Evolutionary conservation across 2,113 vertebrate genomes (phyloP), one percentile per base, ranked within the genome.

Genomic region (Apistogramma diplotaenia): DNA sequence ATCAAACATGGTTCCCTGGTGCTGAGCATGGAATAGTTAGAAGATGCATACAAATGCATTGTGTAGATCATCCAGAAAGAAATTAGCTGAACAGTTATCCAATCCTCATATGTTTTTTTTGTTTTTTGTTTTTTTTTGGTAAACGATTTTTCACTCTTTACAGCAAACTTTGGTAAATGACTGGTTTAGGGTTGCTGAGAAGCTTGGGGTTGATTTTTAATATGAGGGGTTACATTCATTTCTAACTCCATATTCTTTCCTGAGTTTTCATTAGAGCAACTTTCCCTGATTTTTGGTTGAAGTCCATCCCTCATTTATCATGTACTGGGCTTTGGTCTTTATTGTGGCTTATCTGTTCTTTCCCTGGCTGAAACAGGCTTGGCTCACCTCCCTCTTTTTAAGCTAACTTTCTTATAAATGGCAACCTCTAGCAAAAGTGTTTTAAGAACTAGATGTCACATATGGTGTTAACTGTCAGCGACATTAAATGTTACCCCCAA

Each of bases 131-230:
- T 65, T 16, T 0, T n/a, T n/a, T n/a, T n/a, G n/a, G n/a, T n/a
- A n/a, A n/a, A n/a, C n/a, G n/a, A n/a, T n/a, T n/a, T n/a, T n/a
- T 62, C 11, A 1, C 6, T 0, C 60, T 62, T 37, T 11, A 3
- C 35, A 37, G 35, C 35, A 37, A 9, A 37, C 35, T 10, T 9
- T 37, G 35, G 9, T 37, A 9, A 23, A 15, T 61, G 21, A 43
- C 16, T 65, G 13, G 16, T 51, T 51, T 51, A 6, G 46, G 5
- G 4, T 5, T 0, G 2, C 0, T 62, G 21, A 11, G 37, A 10
- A 37, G 37, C 23, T 23, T 8, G n/a, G 35, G 59, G 59, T 40
- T 21, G 35, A 23, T 43, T 8, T 46, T 46, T 46, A 46, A 12
- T 3, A 16, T 2, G 3, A 46, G 5, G 4, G 25, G 21, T 43